Evolutionary conservation across 1,140 invertebrate species (phyloP).

Genomic region (Galendromus occidentalis): DNA sequence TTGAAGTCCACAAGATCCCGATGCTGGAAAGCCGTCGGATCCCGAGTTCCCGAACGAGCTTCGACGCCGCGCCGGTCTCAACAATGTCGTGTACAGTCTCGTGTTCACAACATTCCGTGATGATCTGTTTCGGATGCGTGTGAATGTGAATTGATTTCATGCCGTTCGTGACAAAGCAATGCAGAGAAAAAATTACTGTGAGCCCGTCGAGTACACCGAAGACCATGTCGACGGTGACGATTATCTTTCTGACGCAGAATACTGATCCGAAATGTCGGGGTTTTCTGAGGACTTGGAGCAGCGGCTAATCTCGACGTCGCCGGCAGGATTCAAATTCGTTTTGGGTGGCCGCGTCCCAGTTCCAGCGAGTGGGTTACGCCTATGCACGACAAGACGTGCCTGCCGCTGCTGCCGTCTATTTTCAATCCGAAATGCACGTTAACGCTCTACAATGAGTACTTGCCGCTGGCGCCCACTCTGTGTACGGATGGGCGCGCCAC

Average conservation of each 20-base stretch:
- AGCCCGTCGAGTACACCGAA: not conserved
- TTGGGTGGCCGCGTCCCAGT: constrained; percentile 1
- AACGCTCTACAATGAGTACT: not conserved
- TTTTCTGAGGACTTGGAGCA: not conserved
- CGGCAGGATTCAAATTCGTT: constrained; percentile 14
- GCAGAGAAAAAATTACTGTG: not conserved
- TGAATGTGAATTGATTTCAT: not conserved
- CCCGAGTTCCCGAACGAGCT: too few species aligned
- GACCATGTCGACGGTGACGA: not conserved
- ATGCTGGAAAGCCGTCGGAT: too few species aligned
- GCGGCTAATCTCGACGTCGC: not conserved
- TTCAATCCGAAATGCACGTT: not conserved
- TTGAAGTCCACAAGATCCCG: too few species aligned
- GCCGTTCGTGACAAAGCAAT: not conserved
- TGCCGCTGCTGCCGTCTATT: not conserved
- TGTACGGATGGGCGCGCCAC: not conserved
- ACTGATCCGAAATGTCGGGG: not conserved
- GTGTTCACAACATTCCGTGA: too few species aligned
- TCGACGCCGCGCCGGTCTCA: too few species aligned
- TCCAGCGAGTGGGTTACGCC: not conserved
- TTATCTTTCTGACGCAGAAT: not conserved
- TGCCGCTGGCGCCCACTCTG: too few species aligned
- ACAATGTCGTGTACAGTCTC: too few species aligned
- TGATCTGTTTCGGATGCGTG: not conserved
- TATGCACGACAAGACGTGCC: not conserved